Base-by-base conservation (phyloP, 2,113 vertebrate genomes). In the Dromaius novaehollandiae region DNA sequence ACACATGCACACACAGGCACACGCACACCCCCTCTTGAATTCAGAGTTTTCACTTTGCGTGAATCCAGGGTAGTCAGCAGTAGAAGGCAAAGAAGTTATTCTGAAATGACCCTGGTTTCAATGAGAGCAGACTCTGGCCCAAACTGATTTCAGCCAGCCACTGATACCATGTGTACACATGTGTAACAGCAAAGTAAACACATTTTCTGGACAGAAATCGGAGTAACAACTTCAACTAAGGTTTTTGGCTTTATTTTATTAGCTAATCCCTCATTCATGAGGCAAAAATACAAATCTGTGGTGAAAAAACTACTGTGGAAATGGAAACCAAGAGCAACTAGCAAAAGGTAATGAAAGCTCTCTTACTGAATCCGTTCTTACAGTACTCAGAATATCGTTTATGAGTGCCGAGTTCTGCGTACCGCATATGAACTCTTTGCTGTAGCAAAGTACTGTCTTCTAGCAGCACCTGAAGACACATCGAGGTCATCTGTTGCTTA, bases 391-490 rank as follows among this genome's bases (percentile, higher is more conserved):
- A 30, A 6, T 7, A 24, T 2, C 13, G 17, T 34, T 36, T 2
- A 8, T 2, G 28, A 30, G 8, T 0, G 18, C 17, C 0, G 26
- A 56, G 69, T 22, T 38, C 55, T 78, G 75, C 15, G 53, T 42
- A 46, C 4, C 42, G 5, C 26, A 36, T 7, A 0, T 2, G 55
- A 79, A 21, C 46, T 46, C 36, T 9, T 14, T 32, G 13, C 50
- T 21, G 74, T 1, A 16, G 11, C 8, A 3, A 30, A 24, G 61
- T 6, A 1, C 0, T 7, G 60, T 9, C 1, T 16, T 17, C 61
- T 0, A 38, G 61, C 1, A 82, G n/a, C 38, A 36, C 26, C 60
- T 61, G 69, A 51, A 78, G 50, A n/a, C 2, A 1, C 5, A 32
- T 0, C 15, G 6, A 46, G 76, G 40, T 3, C 13, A 50, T 3